Evolutionary conservation across 2,888 invertebrate genomes (phyloP), one percentile per base, ranked within the genome.

Genomic region (Tachina grossa): DNA sequence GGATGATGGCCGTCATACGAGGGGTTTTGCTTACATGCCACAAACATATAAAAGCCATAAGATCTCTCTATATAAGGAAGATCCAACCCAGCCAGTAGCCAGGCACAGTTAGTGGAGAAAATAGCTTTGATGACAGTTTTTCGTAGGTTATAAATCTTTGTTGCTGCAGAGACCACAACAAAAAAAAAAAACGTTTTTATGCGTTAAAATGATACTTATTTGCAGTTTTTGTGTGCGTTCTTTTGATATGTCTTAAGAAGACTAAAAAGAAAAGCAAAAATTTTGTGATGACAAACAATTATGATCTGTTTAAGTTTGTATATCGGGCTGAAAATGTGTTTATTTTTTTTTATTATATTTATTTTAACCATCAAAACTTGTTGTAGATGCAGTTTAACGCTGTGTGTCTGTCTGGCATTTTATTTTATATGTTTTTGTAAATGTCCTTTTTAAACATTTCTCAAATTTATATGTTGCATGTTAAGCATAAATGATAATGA

Each of bases 141-240:
- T 87, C 87, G 87, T 87, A 85, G 87, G 88, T 85, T 85, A 88
- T 88, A 87, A 88, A 87, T 88, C 88, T 88, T 79, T 39, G 55
- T 49, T 65, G 11, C 45, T 71, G 61, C 14, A 13, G 19, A 69
- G 2, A 39, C 10, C 13, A 39, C 22, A 65, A 3, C 9, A 57
- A 31, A 59, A n/a, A 66, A 74, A 68, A 74, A 68, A 81, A 53
- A 47, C 3, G 31, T 51, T 85, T 83, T 83, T 74, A 66, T 76
- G 71, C 76, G 82, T 75, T 76, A 77, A 85, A 78, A 71, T 69
- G 22, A 71, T 71, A 69, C 59, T 77, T 71, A 69, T 63, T 79
- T 72, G 79, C 63, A 72, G 71, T 71, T 65, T 79, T 79, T 39
- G 49, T 69, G 19, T 55, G 47, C 74, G 63, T 75, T 75, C 65